Percentiles rank a stretch among this genome's conserved stretches.
Evolutionary conservation across 2,888 invertebrate genomes (phyloP).

Genomic region (Petrolisthes cinctipes): DNA sequence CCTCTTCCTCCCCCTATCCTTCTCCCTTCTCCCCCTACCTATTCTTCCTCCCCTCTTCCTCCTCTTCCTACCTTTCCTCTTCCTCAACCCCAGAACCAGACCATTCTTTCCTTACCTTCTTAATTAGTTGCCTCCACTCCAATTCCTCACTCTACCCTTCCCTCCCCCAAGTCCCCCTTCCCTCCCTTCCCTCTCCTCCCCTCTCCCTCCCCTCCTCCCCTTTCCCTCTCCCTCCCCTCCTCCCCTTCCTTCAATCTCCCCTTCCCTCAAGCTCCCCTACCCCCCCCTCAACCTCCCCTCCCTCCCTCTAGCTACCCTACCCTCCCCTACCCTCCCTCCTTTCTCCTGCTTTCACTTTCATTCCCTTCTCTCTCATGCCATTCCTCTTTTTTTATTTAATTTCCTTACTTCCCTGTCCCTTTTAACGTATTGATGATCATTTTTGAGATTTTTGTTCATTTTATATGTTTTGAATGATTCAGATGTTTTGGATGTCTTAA

Average conservation of each 20-base stretch:
- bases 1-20: neutral
- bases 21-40: neutral
- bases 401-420: no score
- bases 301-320: neutral
- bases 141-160: neutral
- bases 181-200: neutral
- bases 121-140: neutral
- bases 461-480: no score
- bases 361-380: no score
- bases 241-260: neutral
- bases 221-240: neutral
- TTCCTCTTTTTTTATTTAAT: no score
- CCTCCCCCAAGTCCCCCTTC: neutral
- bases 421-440: no score
- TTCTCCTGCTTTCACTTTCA: neutral
- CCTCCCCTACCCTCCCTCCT: neutral
- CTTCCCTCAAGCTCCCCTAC: neutral
- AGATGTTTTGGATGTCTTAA: no score
- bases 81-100: neutral
- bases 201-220: neutral
- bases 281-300: neutral
- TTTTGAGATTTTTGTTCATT: no score
- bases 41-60: conserved; percentile 1
- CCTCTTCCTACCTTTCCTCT: neutral
- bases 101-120: neutral